Base-by-base conservation (phyloP, 2,888 invertebrate genomes). In the Rhaphigaster nebulosa region DNA sequence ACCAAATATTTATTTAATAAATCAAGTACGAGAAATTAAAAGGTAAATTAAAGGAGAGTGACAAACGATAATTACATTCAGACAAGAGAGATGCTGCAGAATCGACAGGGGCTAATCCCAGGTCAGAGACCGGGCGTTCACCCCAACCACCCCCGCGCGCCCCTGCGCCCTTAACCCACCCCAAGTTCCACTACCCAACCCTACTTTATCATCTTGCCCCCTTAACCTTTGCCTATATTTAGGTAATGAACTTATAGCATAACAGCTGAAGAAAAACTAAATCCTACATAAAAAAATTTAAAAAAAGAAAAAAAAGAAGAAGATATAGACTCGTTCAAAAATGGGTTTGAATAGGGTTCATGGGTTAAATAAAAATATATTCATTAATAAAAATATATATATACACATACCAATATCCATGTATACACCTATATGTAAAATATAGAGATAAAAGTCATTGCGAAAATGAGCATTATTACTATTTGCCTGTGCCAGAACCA, bases 71-170 rank as follows among this genome's bases (percentile, higher is more conserved):
- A 76, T 76, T 38, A 76, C 23, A 76, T 84, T n/a, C 23, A 50
- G 45, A 41, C 15, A 52, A 10, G 6, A 38, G 41, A 34, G n/a
- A 84, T 84, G 84, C 84, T 84, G 84, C 23, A n/a, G 45, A 84
- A 45, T 84, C 84, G 84, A 84, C 84, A n/a, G n/a, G 18, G 84
- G 84, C 70, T 45, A 50, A 84, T 84, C 84, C 84, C 45, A 45
- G 84, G 84, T 84, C 84, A 84, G 84, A 45, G 84, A 45, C 84
- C 84, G 84, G 84, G 26, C 84, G 84, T 84, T 84, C 84, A 84
- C 84, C 84, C 45, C 84, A 15, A 5, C 45, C 84, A 38, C 76
- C 76, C 76, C 76, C 76, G 34, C 41, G 45, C n/a, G n/a, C n/a
- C n/a, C 70, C 70, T n/a, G 34, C 76, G 45, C 84, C 84, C 84